A percentile compares a stretch with the other conserved stretches of the same genome.
Conservation (phyloP, 2,797 vertebrate genomes). For the Lepilemur septentrionalis region DNA sequence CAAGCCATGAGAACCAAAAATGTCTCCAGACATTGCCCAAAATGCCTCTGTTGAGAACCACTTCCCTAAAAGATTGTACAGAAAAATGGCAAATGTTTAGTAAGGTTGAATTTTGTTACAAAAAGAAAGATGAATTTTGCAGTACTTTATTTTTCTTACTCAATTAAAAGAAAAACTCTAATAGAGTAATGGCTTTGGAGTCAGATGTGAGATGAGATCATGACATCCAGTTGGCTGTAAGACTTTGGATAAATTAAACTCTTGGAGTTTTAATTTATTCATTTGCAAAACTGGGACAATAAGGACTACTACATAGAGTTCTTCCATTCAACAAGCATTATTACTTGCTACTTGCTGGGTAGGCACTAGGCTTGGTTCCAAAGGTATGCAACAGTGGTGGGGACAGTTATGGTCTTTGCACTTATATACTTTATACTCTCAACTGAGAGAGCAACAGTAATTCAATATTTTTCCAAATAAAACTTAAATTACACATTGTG, state of each 20-base stretch:
- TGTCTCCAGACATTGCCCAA: background rate
- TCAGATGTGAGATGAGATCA: background rate
- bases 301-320: background rate
- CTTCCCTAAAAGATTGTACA: background rate
- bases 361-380: background rate
- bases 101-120: background rate
- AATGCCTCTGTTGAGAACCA: background rate
- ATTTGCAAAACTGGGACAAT: background rate
- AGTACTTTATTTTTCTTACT: background rate
- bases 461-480: background rate
- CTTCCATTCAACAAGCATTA: background rate
- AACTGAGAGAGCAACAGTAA: background rate
- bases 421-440: background rate
- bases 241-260: background rate
- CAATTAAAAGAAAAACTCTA: background rate
- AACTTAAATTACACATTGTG: background rate
- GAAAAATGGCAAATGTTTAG: background rate
- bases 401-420: background rate
- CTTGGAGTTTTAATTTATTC: background rate
- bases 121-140: background rate
- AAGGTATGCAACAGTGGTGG: background rate
- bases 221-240: background rate
- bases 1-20: background rate
- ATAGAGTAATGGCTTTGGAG: background rate
- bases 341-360: background rate